phyloP scores from a whole-genome alignment of 2,113 vertebrate genomes.

The Gadus macrocephalus region DNA sequence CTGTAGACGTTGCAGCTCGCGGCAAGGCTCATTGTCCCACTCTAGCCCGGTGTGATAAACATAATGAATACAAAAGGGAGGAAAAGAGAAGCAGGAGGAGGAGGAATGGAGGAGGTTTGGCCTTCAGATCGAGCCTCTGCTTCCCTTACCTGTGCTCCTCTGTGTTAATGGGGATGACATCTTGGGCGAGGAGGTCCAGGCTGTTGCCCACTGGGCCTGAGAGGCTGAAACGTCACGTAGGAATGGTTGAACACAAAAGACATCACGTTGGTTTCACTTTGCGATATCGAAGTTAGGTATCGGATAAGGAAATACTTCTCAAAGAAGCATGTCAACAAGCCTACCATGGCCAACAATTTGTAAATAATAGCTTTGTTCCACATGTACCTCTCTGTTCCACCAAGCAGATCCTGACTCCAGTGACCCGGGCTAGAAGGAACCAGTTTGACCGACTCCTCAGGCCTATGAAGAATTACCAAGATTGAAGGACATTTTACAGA shows the following conservation, averaged over 20 bases:
- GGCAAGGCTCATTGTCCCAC: too few relatives aligned
- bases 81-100: too few relatives aligned
- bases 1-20: too few relatives aligned
- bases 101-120: too few relatives aligned
- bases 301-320: slow-evolving; percentile 21
- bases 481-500: slow-evolving; percentile 18
- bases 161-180: slow-evolving; percentile 45
- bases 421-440: slow-evolving; percentile 44
- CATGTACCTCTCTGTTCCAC: slow-evolving; percentile 48
- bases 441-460: slow-evolving; percentile 35
- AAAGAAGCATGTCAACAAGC: too few relatives aligned
- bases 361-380: background rate
- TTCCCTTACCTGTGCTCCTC: slow-evolving; percentile 42
- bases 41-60: too few relatives aligned
- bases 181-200: slow-evolving; percentile 46
- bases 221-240: slow-evolving; percentile 25
- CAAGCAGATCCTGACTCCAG: slow-evolving; percentile 61
- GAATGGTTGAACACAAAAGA: slow-evolving; percentile 5
- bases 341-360: too few relatives aligned
- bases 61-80: too few relatives aligned
- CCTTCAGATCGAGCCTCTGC: background rate
- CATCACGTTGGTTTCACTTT: slow-evolving; percentile 23
- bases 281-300: slow-evolving; percentile 9
- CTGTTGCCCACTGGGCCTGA: slow-evolving; percentile 33
- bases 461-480: slow-evolving; percentile 30